Conservation (phyloP, 2,797 vertebrate genomes). For the Arctocebus calabarensis region DNA sequence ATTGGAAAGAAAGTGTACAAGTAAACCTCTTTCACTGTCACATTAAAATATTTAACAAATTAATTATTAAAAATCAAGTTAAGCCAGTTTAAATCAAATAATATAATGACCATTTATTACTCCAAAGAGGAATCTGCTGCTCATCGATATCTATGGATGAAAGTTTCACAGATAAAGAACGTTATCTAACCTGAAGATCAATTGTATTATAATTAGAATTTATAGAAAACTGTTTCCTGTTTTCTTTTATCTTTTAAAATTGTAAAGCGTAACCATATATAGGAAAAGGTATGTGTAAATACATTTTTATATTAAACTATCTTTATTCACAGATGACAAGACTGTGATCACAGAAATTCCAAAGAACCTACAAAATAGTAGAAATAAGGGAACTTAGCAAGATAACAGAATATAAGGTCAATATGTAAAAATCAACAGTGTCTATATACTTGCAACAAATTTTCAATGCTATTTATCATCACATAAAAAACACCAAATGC, state of each 20-base stretch:
- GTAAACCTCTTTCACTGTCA: neutral
- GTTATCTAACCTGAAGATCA: neutral
- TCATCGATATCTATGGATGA: neutral
- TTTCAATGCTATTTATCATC: neutral
- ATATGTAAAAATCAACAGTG: neutral
- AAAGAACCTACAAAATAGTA: neutral
- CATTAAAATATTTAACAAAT: neutral
- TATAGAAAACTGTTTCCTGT: neutral
- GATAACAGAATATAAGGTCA: neutral
- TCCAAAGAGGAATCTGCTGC: neutral
- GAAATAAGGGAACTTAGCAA: neutral
- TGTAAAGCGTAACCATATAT: neutral
- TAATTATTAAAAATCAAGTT: neutral
- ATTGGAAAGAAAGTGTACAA: neutral
- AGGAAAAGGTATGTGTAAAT: neutral
- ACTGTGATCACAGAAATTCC: neutral
- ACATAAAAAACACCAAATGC: neutral
- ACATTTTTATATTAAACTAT: neutral
- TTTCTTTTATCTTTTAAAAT: neutral
- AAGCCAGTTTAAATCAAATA: neutral
- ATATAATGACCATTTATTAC: neutral
- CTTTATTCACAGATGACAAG: slow-evolving; percentile 20
- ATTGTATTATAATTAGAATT: neutral
- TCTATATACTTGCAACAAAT: neutral
- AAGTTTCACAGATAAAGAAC: neutral